Evolutionary conservation across 2,113 vertebrate species (phyloP), one percentile per base, ranked within the genome.

Genomic region (Trematocara marginatum): DNA sequence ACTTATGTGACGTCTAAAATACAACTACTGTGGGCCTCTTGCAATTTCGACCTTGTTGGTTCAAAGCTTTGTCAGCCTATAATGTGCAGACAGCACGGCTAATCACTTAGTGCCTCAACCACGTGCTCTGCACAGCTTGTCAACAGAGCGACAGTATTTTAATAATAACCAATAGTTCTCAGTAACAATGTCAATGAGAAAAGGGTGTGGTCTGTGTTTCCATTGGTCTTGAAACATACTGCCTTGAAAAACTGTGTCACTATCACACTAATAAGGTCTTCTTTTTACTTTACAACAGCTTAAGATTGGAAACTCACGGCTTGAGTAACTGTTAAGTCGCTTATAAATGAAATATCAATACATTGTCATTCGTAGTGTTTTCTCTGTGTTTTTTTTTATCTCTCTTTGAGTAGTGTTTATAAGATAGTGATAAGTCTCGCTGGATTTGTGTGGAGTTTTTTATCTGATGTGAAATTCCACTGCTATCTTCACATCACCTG

Each of bases 31-130:
- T 81, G 47, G 38, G 80, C 76, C 53, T 74, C 29, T 61, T 29
- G 2, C 64, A 56, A 81, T 84, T 87, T 84, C 13, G 86, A 92
- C 92, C 90, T 90, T 93, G 90, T 90, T 89, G 59, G 18, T 83
- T 57, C 59, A 42, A 47, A 89, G 85, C 80, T 85, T 53, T 86
- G 81, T 35, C 31, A 6, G 29, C 42, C 79, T 69, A 83, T 69
- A 66, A 92, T 61, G 81, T 92, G 66, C 81, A 81, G 79, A 85
- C 23, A 81, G 45, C 40, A 13, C 2, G 2, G 66, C 38, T 82
- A 69, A 89, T 85, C 47, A 61, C 74, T 80, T 78, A 81, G 83
- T 15, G 53, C 52, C 57, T 5, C 12, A 42, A 56, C 59, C 86
- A 56, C n/a, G 31, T 51, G 78, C 13, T 69, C 3, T 74, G 6